Conservation (phyloP, 2,113 vertebrate species). For the Uria lomvia region DNA sequence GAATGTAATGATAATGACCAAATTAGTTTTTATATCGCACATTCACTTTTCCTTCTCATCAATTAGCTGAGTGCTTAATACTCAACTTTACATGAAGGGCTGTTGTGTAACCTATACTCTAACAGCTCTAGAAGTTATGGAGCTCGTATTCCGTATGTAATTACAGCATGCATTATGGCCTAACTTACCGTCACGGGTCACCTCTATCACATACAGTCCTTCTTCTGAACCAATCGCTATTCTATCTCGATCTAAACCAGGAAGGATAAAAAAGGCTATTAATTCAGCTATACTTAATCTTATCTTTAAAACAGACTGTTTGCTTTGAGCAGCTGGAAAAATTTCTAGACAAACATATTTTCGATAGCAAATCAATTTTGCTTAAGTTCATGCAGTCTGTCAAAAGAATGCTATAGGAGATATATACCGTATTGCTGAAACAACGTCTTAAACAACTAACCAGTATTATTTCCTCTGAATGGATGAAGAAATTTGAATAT, state of each 20-base stretch:
- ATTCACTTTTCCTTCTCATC: background rate
- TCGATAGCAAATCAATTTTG: background rate
- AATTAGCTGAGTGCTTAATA: background rate
- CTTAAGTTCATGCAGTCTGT: background rate
- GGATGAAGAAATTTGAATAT: background rate
- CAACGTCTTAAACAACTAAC: background rate
- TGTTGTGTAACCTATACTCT: background rate
- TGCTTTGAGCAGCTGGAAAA: background rate
- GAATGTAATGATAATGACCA: background rate
- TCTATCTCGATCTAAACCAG: slow-evolving; percentile 86
- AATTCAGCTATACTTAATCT: background rate
- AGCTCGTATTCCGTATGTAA: background rate
- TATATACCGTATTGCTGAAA: background rate
- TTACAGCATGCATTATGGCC: background rate
- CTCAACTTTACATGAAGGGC: background rate
- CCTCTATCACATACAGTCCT: slow-evolving; percentile 91
- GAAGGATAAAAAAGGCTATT: background rate
- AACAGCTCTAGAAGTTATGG: background rate
- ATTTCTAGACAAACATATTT: background rate
- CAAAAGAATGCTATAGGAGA: background rate
- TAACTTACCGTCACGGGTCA: slow-evolving; percentile 90
- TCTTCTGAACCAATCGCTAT: slow-evolving; percentile 93
- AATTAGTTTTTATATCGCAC: background rate
- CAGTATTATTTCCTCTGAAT: background rate
- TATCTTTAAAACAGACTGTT: background rate